Base-by-base conservation (phyloP, 1,140 invertebrate genomes). In the Sipha flava region DNA sequence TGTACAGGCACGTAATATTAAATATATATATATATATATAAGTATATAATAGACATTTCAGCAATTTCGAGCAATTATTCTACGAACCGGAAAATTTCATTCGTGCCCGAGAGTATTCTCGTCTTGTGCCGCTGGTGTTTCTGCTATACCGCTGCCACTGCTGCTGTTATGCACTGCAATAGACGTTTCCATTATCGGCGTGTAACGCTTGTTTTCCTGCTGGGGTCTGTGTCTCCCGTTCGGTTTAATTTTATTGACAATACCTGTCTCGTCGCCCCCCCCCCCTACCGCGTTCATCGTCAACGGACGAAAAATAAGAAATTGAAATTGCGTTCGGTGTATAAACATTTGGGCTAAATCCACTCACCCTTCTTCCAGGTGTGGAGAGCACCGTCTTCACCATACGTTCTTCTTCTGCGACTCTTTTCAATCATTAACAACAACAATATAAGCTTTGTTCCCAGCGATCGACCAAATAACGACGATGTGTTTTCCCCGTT, bases 71-170 rank as follows among this genome's bases (percentile, higher is more conserved):
- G 23, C 40, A 26, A 75, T 75, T 54, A 47, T 75, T 75, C 31
- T 54, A 40, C 31, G 73, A 57, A 77, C 49, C 73, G 52, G 29
- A 77, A 77, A 77, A 77, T 77, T 59, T 59, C 59, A 77, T 77
- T 77, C 73, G n/a, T 29, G 40, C 40, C 16, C 14, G 43, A 47
- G 40, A 45, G 16, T 45, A 21, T 43, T 68, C 64, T 68, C 7
- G 34, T 66, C 31, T 40, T 18, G 62, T 9, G 34, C 37, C 47
- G 34, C 37, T 14, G 7, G n/a, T 31, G 31, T 16, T n/a, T n/a
- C n/a, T n/a, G n/a, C n/a, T n/a, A n/a, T n/a, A n/a, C 59, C n/a
- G 59, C 59, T 34, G 59, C 18, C 23, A 14, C 21, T 43, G 10
- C 64, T 26, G 37, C 12, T 12, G 5, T 5, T 16, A 6, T 40